Percentiles rank a stretch among this genome's conserved stretches.
phyloP scores from a whole-genome alignment of 2,888 invertebrate genomes.

The Volucella inflata region DNA sequence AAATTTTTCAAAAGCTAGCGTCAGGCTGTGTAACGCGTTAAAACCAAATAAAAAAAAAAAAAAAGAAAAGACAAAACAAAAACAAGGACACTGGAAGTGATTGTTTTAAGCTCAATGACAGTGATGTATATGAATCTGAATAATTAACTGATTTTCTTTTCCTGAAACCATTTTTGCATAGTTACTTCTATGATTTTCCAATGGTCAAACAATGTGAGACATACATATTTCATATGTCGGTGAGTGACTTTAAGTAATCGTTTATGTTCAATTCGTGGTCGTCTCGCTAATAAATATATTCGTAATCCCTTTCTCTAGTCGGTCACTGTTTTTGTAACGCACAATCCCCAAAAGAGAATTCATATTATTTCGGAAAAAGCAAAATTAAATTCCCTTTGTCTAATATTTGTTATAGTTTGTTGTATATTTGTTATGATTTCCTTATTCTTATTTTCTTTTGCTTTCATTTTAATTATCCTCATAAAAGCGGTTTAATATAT shows the following conservation, averaged over 20 bases:
- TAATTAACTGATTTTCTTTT: constrained; percentile 3
- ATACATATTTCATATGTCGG: constrained; percentile 7
- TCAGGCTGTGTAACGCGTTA: constrained; percentile 14
- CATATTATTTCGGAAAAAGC: constrained; percentile 20
- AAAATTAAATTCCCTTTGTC: constrained; percentile 28
- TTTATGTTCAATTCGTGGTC: constrained; percentile 55
- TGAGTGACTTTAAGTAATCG: constrained; percentile 44
- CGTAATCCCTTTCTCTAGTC: not conserved
- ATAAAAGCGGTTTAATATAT: too few relatives aligned
- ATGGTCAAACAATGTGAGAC: constrained; percentile 12
- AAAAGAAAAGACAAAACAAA: constrained; percentile 11
- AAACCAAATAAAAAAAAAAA: constrained; percentile 14
- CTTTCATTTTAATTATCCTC: not conserved
- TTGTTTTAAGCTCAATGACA: constrained; percentile 6
- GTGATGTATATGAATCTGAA: not conserved
- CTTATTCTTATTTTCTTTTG: not conserved
- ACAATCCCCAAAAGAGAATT: constrained; percentile 43
- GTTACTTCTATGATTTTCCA: constrained; percentile 7
- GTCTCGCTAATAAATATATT: constrained; percentile 52
- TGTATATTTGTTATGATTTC: not conserved
- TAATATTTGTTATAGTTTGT: constrained; percentile 6
- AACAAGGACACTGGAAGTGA: not conserved
- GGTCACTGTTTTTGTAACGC: constrained; percentile 45
- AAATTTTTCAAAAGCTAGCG: constrained; percentile 29
- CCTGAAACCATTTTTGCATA: constrained; percentile 9